These are phyloP conservation scores for Cyphomyrus discorhynchus DNA, from an alignment of 2,113 vertebrate genomes.

Conservation along the genomic window DNA sequence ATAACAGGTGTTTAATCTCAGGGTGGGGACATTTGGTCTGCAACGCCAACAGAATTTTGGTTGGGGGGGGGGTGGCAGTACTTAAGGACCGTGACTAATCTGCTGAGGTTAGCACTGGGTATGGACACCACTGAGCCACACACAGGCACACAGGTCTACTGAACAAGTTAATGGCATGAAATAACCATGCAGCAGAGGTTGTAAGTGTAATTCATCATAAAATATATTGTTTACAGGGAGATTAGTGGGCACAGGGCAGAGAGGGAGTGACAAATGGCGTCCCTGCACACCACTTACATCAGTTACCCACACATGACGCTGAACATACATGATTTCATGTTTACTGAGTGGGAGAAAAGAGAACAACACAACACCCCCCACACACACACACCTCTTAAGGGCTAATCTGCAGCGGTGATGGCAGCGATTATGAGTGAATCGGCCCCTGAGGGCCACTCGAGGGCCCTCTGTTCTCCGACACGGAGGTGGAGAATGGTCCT, in stretches of 20 bases:
- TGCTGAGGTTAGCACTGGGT: no score
- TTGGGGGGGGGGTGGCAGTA: no score
- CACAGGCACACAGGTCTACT: background rate
- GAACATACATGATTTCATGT: background rate
- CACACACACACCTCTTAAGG: background rate
- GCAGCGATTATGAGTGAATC: conserved; percentile 16
- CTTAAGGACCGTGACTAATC: no score
- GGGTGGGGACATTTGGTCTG: background rate
- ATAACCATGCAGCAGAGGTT: background rate
- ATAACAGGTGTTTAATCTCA: background rate
- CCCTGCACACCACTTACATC: background rate
- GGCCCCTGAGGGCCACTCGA: background rate
- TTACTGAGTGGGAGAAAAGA: background rate
- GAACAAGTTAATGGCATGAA: background rate
- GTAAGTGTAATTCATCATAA: background rate
- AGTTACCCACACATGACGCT: background rate
- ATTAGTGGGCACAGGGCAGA: background rate
- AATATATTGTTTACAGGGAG: background rate
- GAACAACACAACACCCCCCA: background rate
- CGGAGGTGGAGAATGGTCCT: background rate
- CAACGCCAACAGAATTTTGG: no score
- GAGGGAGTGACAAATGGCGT: no score
- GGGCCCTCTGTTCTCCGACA: background rate
- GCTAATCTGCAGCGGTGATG: conserved; percentile 42
- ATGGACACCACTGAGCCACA: no score